Base-by-base conservation (phyloP, 2,797 vertebrate genomes). In the Spheniscus humboldti region DNA sequence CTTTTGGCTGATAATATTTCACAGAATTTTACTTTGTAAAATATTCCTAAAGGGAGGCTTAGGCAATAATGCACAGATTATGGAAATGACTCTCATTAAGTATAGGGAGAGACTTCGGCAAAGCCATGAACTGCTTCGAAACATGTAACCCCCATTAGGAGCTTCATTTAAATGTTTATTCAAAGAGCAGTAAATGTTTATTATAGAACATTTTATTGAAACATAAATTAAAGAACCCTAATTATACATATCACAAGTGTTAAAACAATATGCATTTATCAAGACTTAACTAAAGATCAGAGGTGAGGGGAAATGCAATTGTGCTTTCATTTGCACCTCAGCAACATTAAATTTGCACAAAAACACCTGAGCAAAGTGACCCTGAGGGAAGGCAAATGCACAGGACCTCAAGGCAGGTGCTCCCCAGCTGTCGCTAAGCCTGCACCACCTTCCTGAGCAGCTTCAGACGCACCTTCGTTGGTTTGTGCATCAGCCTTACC, bases 51-150 rank as follows among this genome's bases (percentile, higher is more conserved):
- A 99, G 98, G 98, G 97, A 98, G 97, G 96, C 96, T 98, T 98
- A 98, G 98, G 98, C 97, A 98, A 98, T 99, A 98, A 99, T 98
- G 98, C 98, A 97, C 97, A 98, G 98, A 99, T 99, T 99, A 99
- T 99, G 98, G 98, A 98, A 99, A 99, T 99, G 64, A 97, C 92
- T 95, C 97, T 99, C 98, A 99, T 99, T 99, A 99, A 98, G 96
- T 96, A 97, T 96, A 98, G 97, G 98, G 92, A 53, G 88, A 98
- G 96, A 96, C 96, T 98, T 97, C 83, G 56, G 94, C 90, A 97
- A 98, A 97, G 96, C 97, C 96, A 94, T 78, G 97, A 97, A 96
- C 96, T 95, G 93, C 96, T 97, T 97, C 83, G 1, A 96, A 98
- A 97, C 92, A 55, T 96, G 94, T 95, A 96, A 97, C 96, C 97